Evolutionary conservation across 1,140 invertebrate species (phyloP), one percentile per base, ranked within the genome.

Genomic region (Trichomalopsis sarcophagae): DNA sequence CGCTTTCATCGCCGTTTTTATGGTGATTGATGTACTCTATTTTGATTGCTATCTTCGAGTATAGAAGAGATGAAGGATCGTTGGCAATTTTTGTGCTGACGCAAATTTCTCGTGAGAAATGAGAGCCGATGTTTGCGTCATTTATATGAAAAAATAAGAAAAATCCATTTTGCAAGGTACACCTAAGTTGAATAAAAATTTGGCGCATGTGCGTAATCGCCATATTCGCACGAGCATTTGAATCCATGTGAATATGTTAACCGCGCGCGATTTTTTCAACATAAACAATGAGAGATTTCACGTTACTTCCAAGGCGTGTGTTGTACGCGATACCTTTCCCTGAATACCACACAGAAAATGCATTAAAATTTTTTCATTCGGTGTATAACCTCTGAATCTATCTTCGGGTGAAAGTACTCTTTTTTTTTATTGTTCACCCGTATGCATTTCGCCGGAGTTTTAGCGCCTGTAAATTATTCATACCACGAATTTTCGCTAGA

Each of bases 381-480:
- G 62, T 21, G 21, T 36, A 36, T 36, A 36, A 36, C 2, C 30
- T 50, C 17, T 3, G 47, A 2, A 17, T 30, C 40, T 14, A 44
- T 0, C 9, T 44, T 44, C 5, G 7, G 55, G 55, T 62, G 55
- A 62, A 62, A 62, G 55, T 62, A n/a, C 21, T 62, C 33, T 62
- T 62, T 50, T 62, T 50, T 62, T 62, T 62, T 7, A 44, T 44
- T 62, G n/a, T 62, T 4, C 21, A 62, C 55, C 4, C 5, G 17
- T 62, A 62, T 62, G n/a, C 21, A 62, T 17, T 62, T n/a, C 55
- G 55, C n/a, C 17, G 7, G 21, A 62, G 17, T 62, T 62, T 36
- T 62, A 62, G 21, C 55, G 7, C 55, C 55, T 62, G 6, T 62
- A 62, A 21, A 79, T 79, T 68, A 79, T 79, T 79, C 55, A 79